Base-by-base conservation (phyloP, 2,113 vertebrate species). In the Hippocampus comes region DNA sequence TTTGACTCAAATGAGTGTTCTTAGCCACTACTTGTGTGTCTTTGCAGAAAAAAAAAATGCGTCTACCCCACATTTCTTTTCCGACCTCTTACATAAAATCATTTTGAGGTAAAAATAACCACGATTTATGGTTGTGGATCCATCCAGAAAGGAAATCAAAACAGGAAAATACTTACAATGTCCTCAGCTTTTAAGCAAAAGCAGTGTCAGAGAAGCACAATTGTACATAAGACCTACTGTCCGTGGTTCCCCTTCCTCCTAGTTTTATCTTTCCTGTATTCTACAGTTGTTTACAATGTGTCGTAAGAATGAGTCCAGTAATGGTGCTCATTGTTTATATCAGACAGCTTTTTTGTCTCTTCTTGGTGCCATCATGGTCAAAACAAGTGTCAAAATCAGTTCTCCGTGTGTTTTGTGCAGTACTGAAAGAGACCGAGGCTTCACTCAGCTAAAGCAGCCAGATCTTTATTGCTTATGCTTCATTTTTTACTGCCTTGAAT, bases 401-500 rank as follows among this genome's bases (percentile, higher is more conserved):
- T 75, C 79, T 23, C 77, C 56, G 74, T 85, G 80, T 83, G 74
- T 85, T 77, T 74, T 82, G 78, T 75, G 72, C 69, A 49, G 83
- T 82, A 73, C 74, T 60, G 84, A 83, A 87, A 80, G 41, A 79
- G 65, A 73, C 74, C 68, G 72, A 83, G 71, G 75, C 79, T 81
- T 90, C 69, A 80, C 79, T 90, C 76, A 72, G 56, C 60, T 38
- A 51, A 67, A 74, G 59, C 55, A 73, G 81, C 63, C 42, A 3
- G 61, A 42, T 80, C 76, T 86, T 88, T 86, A 82, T 78, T 89
- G 85, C 80, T 86, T 74, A 78, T 87, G 78, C 74, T 82, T 85
- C 68, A 74, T 67, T 87, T 91, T 46, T 92, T 90, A 91, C 76
- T 84, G 84, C 78, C 67, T 82, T 61, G 71, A 87, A 82, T 85